A percentile compares a stretch with the other conserved stretches of the same genome.
phyloP scores from a whole-genome alignment of 2,888 invertebrate species.

The Horisme vitalbata region DNA sequence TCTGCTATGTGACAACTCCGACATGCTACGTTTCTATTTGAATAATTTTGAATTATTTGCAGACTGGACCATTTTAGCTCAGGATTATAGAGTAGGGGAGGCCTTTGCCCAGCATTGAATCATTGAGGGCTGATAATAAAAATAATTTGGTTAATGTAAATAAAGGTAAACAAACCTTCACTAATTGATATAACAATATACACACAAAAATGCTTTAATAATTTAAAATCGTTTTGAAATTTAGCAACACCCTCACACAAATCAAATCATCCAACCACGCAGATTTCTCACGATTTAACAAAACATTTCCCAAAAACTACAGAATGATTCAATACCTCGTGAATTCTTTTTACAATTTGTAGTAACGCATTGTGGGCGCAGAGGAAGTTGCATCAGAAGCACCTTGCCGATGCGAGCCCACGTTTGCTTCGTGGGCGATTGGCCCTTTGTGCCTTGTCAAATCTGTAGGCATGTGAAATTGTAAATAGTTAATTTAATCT shows the following conservation, averaged over 20 bases:
- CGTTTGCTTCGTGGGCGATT: conserved; percentile 51
- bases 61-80: too few species aligned
- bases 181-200: too few species aligned
- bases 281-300: conserved; percentile 17
- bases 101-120: too few species aligned
- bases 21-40: too few species aligned
- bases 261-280: conserved; percentile 1
- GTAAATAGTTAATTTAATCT: conserved; percentile 11
- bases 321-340: conserved; percentile 14
- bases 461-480: conserved; percentile 12
- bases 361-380: conserved; percentile 53
- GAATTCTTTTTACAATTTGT: conserved; percentile 42
- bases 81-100: too few species aligned
- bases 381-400: conserved; percentile 71
- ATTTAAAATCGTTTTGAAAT: background rate
- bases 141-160: too few species aligned
- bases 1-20: too few species aligned
- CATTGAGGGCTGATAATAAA: too few species aligned
- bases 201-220: too few species aligned
- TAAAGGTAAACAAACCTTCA: too few species aligned
- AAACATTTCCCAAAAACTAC: conserved; percentile 9
- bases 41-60: too few species aligned
- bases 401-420: conserved; percentile 54
- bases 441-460: conserved; percentile 48
- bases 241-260: background rate